These are phyloP conservation scores for Chaetorhynchus papuensis DNA, from an alignment of 2,113 vertebrate genomes.

Conservation along the genomic window DNA sequence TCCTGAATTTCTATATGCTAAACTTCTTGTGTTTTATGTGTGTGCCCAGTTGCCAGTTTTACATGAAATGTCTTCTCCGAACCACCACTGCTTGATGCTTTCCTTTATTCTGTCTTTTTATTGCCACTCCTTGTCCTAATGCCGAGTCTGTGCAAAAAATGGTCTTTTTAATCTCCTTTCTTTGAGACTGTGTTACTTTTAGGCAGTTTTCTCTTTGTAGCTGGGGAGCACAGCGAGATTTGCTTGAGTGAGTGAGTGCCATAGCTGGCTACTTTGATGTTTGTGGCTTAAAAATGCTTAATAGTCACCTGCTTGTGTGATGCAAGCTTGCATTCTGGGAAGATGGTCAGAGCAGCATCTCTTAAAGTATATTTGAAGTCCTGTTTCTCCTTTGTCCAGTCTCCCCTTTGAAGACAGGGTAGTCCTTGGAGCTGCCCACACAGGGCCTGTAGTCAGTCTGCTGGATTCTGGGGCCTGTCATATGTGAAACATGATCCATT, in stretches of 20 bases:
- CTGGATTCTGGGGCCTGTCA: not conserved
- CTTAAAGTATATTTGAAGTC: not conserved
- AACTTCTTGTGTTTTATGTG: not conserved
- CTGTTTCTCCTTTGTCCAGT: not conserved
- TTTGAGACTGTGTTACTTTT: not conserved
- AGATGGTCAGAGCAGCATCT: not conserved
- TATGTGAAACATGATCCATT: not conserved
- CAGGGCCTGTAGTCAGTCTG: not conserved
- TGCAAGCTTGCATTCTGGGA: not conserved
- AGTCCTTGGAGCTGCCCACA: not conserved
- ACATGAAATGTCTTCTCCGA: not conserved
- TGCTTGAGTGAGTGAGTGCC: not conserved
- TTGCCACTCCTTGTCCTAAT: not conserved
- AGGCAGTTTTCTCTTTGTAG: not conserved
- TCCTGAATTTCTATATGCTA: not conserved
- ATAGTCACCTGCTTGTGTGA: not conserved
- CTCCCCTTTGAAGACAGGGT: not conserved
- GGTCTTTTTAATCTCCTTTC: not conserved
- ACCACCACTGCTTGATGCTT: not conserved
- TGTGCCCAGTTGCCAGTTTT: not conserved
- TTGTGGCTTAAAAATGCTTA: not conserved
- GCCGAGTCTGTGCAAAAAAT: not conserved
- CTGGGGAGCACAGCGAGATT: not conserved
- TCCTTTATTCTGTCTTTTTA: not conserved
- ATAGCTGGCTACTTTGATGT: not conserved